Percentiles rank a stretch among this genome's conserved stretches.
These are phyloP conservation scores for Scalopus aquaticus DNA, from an alignment of 2,113 vertebrate genomes.

Conservation along the genomic window DNA sequence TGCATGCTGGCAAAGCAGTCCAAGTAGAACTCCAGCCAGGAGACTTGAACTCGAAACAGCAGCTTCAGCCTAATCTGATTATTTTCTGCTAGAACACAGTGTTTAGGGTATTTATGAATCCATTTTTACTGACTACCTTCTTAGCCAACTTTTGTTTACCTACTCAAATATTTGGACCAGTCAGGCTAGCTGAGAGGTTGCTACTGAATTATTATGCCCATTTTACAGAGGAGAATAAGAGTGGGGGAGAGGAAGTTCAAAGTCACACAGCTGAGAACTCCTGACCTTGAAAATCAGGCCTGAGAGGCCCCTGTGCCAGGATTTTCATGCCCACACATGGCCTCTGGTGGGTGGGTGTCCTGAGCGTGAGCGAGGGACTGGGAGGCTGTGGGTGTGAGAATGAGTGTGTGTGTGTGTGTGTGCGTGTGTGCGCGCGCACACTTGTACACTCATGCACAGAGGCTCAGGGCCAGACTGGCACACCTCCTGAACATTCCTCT, in stretches of 20 bases:
- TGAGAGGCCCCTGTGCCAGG: neutral
- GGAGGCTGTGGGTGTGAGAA: neutral
- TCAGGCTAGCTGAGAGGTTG: neutral
- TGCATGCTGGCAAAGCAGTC: neutral
- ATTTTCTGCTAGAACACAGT: neutral
- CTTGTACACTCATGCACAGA: too few species aligned
- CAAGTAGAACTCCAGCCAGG: neutral
- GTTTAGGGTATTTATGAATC: neutral
- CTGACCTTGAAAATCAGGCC: neutral
- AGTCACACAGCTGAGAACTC: neutral
- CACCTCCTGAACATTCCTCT: neutral
- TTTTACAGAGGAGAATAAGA: neutral
- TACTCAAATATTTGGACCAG: neutral
- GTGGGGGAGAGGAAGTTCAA: neutral
- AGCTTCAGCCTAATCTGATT: neutral
- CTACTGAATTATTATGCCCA: neutral
- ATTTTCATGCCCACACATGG: fast-evolving
- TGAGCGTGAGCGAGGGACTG: neutral
- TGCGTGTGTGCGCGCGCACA: fast-evolving
- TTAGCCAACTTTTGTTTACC: neutral
- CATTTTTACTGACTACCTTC: neutral
- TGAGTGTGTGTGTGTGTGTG: neutral
- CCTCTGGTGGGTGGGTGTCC: neutral
- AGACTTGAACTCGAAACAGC: neutral
- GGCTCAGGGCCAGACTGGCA: neutral